Percentiles rank a stretch among this genome's conserved stretches.
phyloP scores from a whole-genome alignment of 2,113 vertebrate genomes.

The Nannobrachium achirus region DNA sequence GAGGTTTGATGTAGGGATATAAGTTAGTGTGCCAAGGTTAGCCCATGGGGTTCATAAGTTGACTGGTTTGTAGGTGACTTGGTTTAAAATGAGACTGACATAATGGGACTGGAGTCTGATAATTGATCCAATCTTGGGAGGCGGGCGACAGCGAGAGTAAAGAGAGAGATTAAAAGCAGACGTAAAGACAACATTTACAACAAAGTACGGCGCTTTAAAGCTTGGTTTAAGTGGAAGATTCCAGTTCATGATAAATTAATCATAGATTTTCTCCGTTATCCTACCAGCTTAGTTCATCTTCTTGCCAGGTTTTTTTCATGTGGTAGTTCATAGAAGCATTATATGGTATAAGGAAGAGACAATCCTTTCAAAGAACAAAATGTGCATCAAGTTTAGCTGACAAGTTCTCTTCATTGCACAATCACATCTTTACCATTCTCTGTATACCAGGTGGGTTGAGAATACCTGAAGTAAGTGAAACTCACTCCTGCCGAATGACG shows the following conservation, averaged over 20 bases:
- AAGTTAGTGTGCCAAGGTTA: slow-evolving; percentile 44
- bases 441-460: slow-evolving; percentile 18
- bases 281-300: not conserved
- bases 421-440: not conserved
- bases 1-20: slow-evolving; percentile 5
- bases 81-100: slow-evolving; percentile 65
- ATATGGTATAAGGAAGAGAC: too few species aligned
- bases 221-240: not conserved
- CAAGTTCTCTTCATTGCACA: not conserved
- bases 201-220: not conserved
- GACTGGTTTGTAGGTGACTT: slow-evolving; percentile 64
- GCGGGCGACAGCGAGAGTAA: slow-evolving; percentile 2
- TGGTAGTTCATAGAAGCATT: slow-evolving; percentile 10
- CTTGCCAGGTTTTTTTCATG: not conserved
- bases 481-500: slow-evolving; percentile 3
- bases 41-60: slow-evolving; percentile 3
- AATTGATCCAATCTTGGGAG: slow-evolving; percentile 27
- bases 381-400: too few species aligned
- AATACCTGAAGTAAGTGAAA: slow-evolving; percentile 6
- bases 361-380: too few species aligned
- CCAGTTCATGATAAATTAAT: not conserved
- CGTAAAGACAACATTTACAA: too few species aligned
- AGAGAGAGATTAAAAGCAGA: not conserved
- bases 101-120: too few species aligned
- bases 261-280: not conserved